Evolutionary conservation across 2,797 vertebrate genomes (phyloP), one percentile per base, ranked within the genome.

Genomic region (Melanogrammus aeglefinus): DNA sequence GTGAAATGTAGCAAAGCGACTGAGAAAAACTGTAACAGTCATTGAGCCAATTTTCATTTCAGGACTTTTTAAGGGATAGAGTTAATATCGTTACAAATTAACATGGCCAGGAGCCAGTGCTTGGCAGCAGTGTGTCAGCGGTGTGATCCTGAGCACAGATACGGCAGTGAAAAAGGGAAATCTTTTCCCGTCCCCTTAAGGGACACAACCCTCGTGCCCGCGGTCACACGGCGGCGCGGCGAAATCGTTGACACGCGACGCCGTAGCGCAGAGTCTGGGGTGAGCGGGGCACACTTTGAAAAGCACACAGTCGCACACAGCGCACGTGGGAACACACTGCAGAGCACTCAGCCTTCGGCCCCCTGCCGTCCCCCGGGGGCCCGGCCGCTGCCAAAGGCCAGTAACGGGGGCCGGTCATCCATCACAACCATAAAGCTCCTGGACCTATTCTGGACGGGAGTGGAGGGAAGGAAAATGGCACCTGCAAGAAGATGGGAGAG

Each of bases 351-450:
- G 85, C 88, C 90, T 88, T 89, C 82, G 24, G 78, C 82, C 90
- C 84, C 84, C 80, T 80, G 86, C 84, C 33, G 79, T 86, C 86
- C 89, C 86, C 77, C 51, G 80, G 85, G 85, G 83, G 83, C 76
- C 87, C 78, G 87, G 76, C 70, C 84, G 81, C 85, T 87, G 88
- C 90, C 81, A n/a, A 57, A 14, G 44, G 77, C 81, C 83, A 74
- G 86, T 84, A 88, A 91, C 86, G 79, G 80, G 80, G 71, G 84
- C 87, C 87, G 85, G 82, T 89, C 90, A 90, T 92, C 85, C 83
- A 91, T 92, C 90, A 90, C 89, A 89, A 88, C 78, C 12, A 80
- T 79, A 82, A 89, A 82, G 86, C 84, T 83, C 84, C 72, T 76
- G 82, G 81, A 85, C 81, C 84, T 85, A 84, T 79, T 83, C 83